Evolutionary conservation across 2,888 invertebrate species (phyloP).

Genomic region (Notodonta ziczac): DNA sequence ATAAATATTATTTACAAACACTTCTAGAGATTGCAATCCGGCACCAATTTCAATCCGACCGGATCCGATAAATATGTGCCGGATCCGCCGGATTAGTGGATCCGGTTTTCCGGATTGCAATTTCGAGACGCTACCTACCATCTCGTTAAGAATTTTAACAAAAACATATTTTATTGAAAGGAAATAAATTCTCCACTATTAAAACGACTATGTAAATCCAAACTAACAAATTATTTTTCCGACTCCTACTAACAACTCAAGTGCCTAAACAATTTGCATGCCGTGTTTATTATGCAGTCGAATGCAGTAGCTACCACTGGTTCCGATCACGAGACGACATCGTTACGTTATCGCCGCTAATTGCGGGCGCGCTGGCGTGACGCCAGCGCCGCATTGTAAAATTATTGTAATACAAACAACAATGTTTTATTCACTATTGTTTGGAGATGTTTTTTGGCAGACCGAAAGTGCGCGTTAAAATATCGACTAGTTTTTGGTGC

Average conservation of each 20-base stretch:
- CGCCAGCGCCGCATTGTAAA: conserved; percentile 24
- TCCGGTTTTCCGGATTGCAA: too few species aligned
- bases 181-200: too few species aligned
- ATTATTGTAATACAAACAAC: conserved; percentile 18
- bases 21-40: too few species aligned
- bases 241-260: conserved; percentile 10
- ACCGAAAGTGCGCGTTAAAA: neutral
- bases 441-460: conserved; percentile 7
- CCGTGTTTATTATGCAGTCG: conserved; percentile 22
- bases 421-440: conserved; percentile 14
- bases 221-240: conserved; percentile 1
- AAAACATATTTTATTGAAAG: too few species aligned
- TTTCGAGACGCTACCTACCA: too few species aligned
- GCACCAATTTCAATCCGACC: too few species aligned
- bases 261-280: conserved; percentile 13
- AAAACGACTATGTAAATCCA: neutral
- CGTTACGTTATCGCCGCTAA: conserved; percentile 27
- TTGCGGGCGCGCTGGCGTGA: conserved; percentile 27
- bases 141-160: too few species aligned
- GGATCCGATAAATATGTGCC: too few species aligned
- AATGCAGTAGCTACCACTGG: conserved; percentile 14
- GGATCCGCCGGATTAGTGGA: too few species aligned
- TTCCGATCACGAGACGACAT: conserved; percentile 21
- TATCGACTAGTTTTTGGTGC: neutral
- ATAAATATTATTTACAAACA: too few species aligned